Conservation (phyloP, 2,888 invertebrate species). For the Sarcophaga carnaria region DNA sequence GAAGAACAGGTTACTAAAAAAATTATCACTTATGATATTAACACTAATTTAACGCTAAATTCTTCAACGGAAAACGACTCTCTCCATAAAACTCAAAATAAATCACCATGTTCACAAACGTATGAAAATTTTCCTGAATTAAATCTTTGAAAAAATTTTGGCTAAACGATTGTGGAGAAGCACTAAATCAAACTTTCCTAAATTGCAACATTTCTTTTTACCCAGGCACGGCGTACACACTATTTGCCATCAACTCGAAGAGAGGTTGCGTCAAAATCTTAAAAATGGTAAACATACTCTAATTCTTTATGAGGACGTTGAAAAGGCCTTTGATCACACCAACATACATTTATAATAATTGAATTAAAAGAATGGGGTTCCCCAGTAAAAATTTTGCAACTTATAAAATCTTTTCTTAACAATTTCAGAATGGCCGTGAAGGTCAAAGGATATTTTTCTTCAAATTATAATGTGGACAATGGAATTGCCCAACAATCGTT, state of each 20-base stretch:
- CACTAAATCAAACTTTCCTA: not conserved
- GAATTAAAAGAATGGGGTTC: constrained; percentile 13
- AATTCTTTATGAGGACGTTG: not conserved
- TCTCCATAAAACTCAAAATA: too few species aligned
- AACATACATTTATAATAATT: constrained; percentile 15
- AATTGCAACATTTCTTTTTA: too few species aligned
- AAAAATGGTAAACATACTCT: not conserved
- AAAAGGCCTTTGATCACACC: not conserved
- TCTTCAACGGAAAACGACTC: too few species aligned
- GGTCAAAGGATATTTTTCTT: constrained; percentile 15
- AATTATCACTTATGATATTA: too few species aligned
- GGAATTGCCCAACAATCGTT: not conserved
- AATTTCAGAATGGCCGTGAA: constrained; percentile 18
- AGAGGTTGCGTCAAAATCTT: too few species aligned
- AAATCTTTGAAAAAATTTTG: constrained; percentile 23
- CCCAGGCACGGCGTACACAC: too few species aligned
- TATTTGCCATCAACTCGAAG: not conserved
- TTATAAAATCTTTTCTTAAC: constrained; percentile 27
- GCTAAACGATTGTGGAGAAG: constrained; percentile 7
- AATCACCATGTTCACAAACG: too few species aligned
- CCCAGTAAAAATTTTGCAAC: not conserved
- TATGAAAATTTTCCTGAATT: too few species aligned
- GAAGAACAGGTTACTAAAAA: too few species aligned
- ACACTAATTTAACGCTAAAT: too few species aligned
- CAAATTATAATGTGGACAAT: not conserved